Base-by-base conservation (phyloP, 2,888 invertebrate genomes). In the Rhodophaea formosa region DNA sequence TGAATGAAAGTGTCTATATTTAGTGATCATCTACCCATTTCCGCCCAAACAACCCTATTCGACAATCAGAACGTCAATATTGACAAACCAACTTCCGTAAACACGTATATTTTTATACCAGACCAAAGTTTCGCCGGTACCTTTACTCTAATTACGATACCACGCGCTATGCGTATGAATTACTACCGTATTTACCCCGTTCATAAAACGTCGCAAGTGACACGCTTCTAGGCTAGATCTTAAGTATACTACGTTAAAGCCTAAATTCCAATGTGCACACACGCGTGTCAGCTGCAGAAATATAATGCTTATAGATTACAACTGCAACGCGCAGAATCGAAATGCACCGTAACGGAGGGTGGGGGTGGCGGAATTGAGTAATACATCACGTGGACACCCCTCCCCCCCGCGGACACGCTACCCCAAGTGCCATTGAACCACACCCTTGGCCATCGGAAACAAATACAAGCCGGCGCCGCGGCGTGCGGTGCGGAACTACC, bases 251-350 rank as follows among this genome's bases (percentile, higher is more conserved):
- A 32, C 14, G 14, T 62, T 23, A 72, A 51, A 63, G 66, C 59
- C 57, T 58, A 60, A 58, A 64, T 69, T 64, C 45, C 49, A 52
- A 42, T 54, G 62, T 54, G 66, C 23, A 56, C 35, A 32, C 59
- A 45, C 63, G 60, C 58, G 59, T 62, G 61, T 59, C 44, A 53
- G 49, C 55, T 47, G 65, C 65, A 60, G 57, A 58, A 68, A 65
- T 62, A 61, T 66, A 52, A 60, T 60, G 59, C 59, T 63, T 63
- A 67, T 69, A 59, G 59, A 60, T 57, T 57, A 45, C 52, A 59
- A 61, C 43, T 79, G 79, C 80, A 80, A 61, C 64, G 81, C 76
- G 78, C 80, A 81, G 74, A 78, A 75, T 79, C 67, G 43, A 66
- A 63, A 66, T 75, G 80, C 79, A 77, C 58, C 68, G 64, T 55